These are phyloP conservation scores for Octodon degus DNA, from an alignment of 2,113 vertebrate genomes.

Conservation along the genomic window DNA sequence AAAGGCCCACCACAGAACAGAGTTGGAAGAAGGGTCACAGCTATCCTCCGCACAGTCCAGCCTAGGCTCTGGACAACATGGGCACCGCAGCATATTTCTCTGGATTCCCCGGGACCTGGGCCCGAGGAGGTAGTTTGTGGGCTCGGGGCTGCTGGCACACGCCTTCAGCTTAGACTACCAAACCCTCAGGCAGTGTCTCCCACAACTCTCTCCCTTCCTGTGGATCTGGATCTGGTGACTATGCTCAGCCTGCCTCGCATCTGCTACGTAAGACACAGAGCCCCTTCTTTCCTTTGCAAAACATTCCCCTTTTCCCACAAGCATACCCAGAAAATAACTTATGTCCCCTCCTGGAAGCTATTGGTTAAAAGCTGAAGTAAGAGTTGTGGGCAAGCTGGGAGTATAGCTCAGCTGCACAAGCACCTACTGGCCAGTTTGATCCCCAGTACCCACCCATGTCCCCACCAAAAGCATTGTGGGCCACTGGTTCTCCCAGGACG, in stretches of 20 bases:
- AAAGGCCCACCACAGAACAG: neutral
- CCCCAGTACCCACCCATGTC: too few relatives aligned
- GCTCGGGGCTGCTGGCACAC: neutral
- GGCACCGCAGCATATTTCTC: neutral
- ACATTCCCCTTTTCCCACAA: neutral
- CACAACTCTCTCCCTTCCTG: neutral
- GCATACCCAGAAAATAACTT: neutral
- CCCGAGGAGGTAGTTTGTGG: neutral
- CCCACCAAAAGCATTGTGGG: neutral
- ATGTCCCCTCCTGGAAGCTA: neutral
- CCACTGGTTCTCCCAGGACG: neutral
- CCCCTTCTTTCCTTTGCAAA: neutral
- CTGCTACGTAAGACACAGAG: neutral
- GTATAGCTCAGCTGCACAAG: too few relatives aligned
- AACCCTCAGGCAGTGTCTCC: neutral
- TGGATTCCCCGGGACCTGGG: neutral
- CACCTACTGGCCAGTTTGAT: too few relatives aligned
- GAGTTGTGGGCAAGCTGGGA: neutral
- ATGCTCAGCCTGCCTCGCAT: neutral
- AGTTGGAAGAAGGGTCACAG: neutral
- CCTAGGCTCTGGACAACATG: neutral
- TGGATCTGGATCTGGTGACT: neutral
- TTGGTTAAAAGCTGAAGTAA: neutral
- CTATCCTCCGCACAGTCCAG: neutral
- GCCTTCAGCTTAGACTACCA: too few relatives aligned